Percentiles rank a stretch among this genome's conserved stretches.
Evolutionary conservation across 1,140 invertebrate species (phyloP).

Genomic region (Lasaia peninsularis): DNA sequence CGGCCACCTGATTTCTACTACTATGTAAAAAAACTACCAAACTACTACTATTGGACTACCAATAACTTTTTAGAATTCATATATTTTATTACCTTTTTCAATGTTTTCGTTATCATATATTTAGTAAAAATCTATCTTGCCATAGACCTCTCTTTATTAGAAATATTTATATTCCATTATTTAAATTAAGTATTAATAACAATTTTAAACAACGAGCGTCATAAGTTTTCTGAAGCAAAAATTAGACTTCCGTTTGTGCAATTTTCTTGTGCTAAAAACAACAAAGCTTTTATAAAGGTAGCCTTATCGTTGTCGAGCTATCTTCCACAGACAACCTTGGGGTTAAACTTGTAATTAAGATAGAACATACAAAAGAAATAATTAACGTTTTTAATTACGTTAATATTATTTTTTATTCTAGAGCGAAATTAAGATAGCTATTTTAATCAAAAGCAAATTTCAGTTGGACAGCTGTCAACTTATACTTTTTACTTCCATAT

Average conservation of each 20-base stretch:
- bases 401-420: background rate
- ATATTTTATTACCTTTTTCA: too few relatives aligned
- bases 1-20: too few relatives aligned
- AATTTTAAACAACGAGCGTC: background rate
- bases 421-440: background rate
- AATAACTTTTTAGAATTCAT: too few relatives aligned
- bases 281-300: conserved; percentile 6
- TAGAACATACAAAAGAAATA: background rate
- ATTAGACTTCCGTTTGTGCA: conserved; percentile 7
- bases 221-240: background rate
- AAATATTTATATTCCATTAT: too few relatives aligned
- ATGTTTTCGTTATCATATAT: too few relatives aligned
- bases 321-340: background rate
- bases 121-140: too few relatives aligned
- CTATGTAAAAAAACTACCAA: too few relatives aligned
- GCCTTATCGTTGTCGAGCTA: conserved; percentile 4
- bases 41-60: too few relatives aligned
- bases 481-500: too few relatives aligned
- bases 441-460: too few relatives aligned
- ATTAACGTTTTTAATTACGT: background rate
- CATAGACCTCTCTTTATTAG: too few relatives aligned
- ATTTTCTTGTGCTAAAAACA: conserved; percentile 11
- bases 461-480: too few relatives aligned
- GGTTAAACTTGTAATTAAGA: conserved; percentile 8
- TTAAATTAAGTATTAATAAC: background rate